Percentiles rank a stretch among this genome's conserved stretches.
Conservation (phyloP, 1,140 invertebrate species). For the Subanguina moxae region DNA sequence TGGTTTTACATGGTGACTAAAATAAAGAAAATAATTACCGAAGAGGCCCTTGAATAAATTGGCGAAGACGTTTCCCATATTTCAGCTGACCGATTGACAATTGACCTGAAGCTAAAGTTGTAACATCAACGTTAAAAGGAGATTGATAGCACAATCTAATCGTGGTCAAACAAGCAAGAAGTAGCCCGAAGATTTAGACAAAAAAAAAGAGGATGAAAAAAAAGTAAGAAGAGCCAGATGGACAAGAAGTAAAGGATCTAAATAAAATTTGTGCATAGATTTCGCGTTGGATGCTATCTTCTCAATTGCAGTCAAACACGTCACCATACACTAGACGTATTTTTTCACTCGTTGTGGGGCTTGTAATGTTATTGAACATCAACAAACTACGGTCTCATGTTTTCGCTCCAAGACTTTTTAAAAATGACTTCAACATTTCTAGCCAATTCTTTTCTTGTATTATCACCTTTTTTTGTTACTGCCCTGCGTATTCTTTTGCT, state of each 20-base stretch:
- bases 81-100: slow-evolving; percentile 20
- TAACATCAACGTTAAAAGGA: slow-evolving; percentile 3
- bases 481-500: too few species aligned
- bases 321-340: not conserved
- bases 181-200: not conserved
- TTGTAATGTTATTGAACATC: too few species aligned
- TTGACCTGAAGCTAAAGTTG: not conserved
- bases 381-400: too few species aligned
- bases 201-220: slow-evolving; percentile 1
- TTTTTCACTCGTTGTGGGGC: too few species aligned
- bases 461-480: too few species aligned
- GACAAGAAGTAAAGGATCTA: too few species aligned
- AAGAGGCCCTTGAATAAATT: slow-evolving; percentile 82
- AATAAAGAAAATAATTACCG: slow-evolving; percentile 58
- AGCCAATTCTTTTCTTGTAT: too few species aligned
- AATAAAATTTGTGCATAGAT: too few species aligned
- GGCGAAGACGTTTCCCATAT: slow-evolving; percentile 68
- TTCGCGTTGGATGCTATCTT: too few species aligned
- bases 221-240: not conserved
- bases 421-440: too few species aligned
- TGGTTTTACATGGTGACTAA: too few species aligned
- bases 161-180: not conserved
- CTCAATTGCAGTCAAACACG: not conserved
- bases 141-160: slow-evolving; percentile 4
- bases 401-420: too few species aligned